These are phyloP conservation scores for Anthopleura xanthogrammica DNA, from an alignment of 92 coral and sea anemone genomes.

Conservation along the genomic window DNA sequence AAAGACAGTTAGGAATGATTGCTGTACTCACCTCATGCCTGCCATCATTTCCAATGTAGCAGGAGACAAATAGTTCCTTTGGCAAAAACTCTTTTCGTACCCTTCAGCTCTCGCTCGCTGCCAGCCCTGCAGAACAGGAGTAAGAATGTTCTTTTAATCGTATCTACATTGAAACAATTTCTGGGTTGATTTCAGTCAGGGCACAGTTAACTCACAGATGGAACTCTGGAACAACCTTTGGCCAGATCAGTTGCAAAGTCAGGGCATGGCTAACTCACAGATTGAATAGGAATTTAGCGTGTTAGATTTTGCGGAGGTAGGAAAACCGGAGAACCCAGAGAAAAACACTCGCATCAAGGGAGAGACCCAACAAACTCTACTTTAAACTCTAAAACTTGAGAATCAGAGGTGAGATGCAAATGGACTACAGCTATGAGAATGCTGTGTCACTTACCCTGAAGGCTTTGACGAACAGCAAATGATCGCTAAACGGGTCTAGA, in stretches of 20 bases:
- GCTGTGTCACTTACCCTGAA: constrained; percentile 65
- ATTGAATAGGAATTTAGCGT: too few relatives aligned
- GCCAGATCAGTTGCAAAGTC: too few relatives aligned
- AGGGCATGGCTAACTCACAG: too few relatives aligned
- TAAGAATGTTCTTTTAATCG: background rate
- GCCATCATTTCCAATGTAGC: constrained; percentile 98
- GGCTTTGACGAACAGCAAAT: constrained; percentile 85
- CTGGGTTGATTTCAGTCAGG: too few relatives aligned
- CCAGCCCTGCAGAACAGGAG: constrained; percentile 69
- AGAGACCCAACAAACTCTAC: too few relatives aligned
- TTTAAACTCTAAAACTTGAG: too few relatives aligned
- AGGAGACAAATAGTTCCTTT: constrained; percentile 83
- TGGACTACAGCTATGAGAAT: background rate
- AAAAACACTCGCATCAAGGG: too few relatives aligned
- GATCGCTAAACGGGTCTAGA: constrained; percentile 88
- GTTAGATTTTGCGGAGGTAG: too few relatives aligned
- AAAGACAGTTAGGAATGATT: background rate
- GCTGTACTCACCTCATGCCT: constrained; percentile 75
- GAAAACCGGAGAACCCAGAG: too few relatives aligned
- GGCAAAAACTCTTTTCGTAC: constrained; percentile 82
- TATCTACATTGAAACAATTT: background rate
- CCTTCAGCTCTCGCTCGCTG: constrained; percentile 94
- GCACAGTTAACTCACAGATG: too few relatives aligned
- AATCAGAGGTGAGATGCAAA: background rate
- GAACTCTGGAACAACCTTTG: too few relatives aligned